These are phyloP conservation scores for Protaetia brevitarsis DNA, from an alignment of 1,140 invertebrate genomes.

Conservation along the genomic window DNA sequence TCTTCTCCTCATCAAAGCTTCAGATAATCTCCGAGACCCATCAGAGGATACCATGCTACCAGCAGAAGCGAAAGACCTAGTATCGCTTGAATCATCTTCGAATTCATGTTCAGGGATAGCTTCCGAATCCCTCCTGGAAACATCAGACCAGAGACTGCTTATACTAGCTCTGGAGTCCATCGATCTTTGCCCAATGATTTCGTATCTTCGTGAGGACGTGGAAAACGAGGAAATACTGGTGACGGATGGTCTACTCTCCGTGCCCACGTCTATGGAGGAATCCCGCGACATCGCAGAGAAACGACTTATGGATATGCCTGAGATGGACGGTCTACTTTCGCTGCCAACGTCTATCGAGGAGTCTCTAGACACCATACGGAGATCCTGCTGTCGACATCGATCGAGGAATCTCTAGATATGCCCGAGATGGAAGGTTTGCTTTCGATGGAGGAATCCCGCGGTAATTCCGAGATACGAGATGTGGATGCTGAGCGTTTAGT, in stretches of 20 bases:
- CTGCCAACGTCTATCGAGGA: conserved; percentile 45
- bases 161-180: conserved; percentile 46
- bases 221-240: conserved; percentile 47
- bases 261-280: conserved; percentile 46
- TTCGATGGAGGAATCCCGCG: too few relatives aligned
- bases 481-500: too few relatives aligned
- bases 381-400: conserved; percentile 42
- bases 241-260: conserved; percentile 44
- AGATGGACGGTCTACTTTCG: conserved; percentile 46
- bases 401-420: conserved; percentile 45
- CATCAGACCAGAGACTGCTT: conserved; percentile 46
- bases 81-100: conserved; percentile 44
- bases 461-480: too few relatives aligned
- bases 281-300: conserved; percentile 46
- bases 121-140: conserved; percentile 46
- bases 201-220: conserved; percentile 43
- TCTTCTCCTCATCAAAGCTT: conserved; percentile 38
- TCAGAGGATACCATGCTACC: conserved; percentile 40
- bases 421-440: too few relatives aligned
- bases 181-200: conserved; percentile 48
- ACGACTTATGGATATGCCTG: conserved; percentile 42
- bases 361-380: conserved; percentile 40
- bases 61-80: conserved; percentile 41
- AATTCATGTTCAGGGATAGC: conserved; percentile 48
- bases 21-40: conserved; percentile 46